Evolutionary conservation across 1,140 invertebrate genomes (phyloP).

Genomic region (Rhopalosiphum padi): DNA sequence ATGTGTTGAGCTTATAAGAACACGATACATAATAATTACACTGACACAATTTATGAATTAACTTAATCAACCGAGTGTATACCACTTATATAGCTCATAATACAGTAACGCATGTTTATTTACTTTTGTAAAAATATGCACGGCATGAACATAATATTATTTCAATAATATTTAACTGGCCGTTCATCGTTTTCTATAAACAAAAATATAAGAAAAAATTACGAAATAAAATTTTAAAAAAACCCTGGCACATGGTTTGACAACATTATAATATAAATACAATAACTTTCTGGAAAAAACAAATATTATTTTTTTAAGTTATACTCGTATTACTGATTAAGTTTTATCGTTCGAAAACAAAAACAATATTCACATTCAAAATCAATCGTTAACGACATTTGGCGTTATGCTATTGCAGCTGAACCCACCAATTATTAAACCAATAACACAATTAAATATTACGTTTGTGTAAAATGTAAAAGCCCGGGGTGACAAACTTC

Average conservation of each 20-base stretch:
- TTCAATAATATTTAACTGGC: not conserved
- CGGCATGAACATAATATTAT: not conserved
- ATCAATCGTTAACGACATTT: not conserved
- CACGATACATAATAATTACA: not conserved
- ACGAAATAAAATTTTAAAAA: not conserved
- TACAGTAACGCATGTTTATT: not conserved
- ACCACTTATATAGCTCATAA: not conserved
- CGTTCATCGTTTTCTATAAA: not conserved
- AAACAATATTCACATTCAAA: not conserved
- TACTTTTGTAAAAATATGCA: not conserved
- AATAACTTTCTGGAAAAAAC: not conserved
- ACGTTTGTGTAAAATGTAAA: not conserved
- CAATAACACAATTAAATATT: not conserved
- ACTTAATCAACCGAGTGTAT: no score
- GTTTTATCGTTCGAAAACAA: not conserved
- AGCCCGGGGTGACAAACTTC: not conserved
- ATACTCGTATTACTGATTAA: not conserved
- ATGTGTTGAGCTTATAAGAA: not conserved
- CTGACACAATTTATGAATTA: no score
- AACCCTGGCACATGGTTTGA: no score
- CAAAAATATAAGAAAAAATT: not conserved
- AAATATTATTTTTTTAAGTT: not conserved
- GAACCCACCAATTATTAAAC: not conserved
- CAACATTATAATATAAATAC: not conserved
- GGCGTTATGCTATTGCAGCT: not conserved